These are phyloP conservation scores for Enteromius unitaeniatus DNA, from an alignment of 2,797 vertebrate genomes.

Conservation along the genomic window DNA sequence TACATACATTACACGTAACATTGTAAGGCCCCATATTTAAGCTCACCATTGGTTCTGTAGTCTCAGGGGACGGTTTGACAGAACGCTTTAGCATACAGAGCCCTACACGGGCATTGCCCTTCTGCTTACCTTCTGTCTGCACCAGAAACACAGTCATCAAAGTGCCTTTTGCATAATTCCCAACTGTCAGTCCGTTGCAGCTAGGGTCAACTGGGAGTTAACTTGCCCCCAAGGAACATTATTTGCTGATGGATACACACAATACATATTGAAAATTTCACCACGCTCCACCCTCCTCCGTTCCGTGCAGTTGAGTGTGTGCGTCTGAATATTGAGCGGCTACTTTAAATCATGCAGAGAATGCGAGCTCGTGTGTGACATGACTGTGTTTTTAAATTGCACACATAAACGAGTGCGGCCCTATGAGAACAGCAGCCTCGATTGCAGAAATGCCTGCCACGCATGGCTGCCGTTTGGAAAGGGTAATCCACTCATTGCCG, in stretches of 20 bases:
- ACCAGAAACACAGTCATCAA: constrained; percentile 53
- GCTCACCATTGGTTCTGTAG: constrained; percentile 56
- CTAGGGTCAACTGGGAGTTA: constrained; percentile 60
- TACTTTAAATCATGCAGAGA: constrained; percentile 68
- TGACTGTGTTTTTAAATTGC: constrained; percentile 54
- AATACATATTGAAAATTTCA: constrained; percentile 61
- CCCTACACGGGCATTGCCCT: constrained; percentile 36
- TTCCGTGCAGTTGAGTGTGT: constrained; percentile 10
- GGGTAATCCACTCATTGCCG: constrained; percentile 83
- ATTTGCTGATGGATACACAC: constrained; percentile 55
- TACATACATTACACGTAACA: constrained; percentile 33
- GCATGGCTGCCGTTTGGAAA: constrained; percentile 78
- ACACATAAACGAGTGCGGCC: constrained; percentile 73
- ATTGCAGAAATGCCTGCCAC: constrained; percentile 78
- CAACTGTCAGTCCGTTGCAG: constrained; percentile 62
- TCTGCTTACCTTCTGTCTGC: constrained; percentile 47
- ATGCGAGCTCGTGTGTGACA: constrained; percentile 27
- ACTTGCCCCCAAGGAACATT: constrained; percentile 57
- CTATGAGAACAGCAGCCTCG: constrained; percentile 73
- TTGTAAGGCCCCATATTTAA: constrained; percentile 50
- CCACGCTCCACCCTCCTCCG: constrained; percentile 40
- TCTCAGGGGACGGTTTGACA: constrained; percentile 45
- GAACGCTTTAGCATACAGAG: constrained; percentile 38
- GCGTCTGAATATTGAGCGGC: constrained; percentile 51
- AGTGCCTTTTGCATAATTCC: constrained; percentile 47